Percentiles rank a stretch among this genome's conserved stretches.
Evolutionary conservation across 1,140 invertebrate genomes (phyloP).

Genomic region (Globodera rostochiensis): DNA sequence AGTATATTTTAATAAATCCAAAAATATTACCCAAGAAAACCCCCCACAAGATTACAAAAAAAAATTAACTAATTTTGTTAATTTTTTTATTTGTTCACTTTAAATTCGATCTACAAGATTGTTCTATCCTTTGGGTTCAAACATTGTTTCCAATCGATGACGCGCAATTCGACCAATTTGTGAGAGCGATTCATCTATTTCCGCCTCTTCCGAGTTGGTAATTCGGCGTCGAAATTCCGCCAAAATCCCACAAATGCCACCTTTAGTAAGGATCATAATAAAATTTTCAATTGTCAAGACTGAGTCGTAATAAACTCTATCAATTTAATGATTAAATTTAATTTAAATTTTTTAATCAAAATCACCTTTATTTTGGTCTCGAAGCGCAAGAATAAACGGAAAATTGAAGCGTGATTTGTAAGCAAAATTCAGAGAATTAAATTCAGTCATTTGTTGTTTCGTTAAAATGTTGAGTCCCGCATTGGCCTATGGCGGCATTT

Average conservation of each 20-base stretch:
- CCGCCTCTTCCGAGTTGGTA: background rate
- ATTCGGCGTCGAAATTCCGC: background rate
- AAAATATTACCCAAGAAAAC: too few relatives aligned
- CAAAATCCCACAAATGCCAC: background rate
- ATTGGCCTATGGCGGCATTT: background rate
- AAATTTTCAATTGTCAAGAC: too few relatives aligned
- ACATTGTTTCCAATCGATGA: background rate
- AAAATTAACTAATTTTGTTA: too few relatives aligned
- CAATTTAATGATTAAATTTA: too few relatives aligned
- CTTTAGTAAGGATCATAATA: too few relatives aligned
- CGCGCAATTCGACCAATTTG: background rate
- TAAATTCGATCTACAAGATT: too few relatives aligned
- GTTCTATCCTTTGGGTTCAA: background rate
- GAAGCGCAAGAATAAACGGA: background rate
- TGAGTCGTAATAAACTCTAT: too few relatives aligned
- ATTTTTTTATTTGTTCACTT: too few relatives aligned
- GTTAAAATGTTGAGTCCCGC: background rate
- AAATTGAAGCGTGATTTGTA: background rate
- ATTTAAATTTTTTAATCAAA: too few relatives aligned
- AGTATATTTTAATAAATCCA: too few relatives aligned
- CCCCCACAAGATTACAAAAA: too few relatives aligned
- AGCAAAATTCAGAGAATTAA: background rate
- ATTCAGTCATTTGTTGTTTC: background rate
- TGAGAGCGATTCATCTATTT: background rate
- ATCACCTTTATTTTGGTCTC: background rate